These are phyloP conservation scores for Rhagologus leucostigma DNA, from an alignment of 2,113 vertebrate genomes.

Conservation along the genomic window DNA sequence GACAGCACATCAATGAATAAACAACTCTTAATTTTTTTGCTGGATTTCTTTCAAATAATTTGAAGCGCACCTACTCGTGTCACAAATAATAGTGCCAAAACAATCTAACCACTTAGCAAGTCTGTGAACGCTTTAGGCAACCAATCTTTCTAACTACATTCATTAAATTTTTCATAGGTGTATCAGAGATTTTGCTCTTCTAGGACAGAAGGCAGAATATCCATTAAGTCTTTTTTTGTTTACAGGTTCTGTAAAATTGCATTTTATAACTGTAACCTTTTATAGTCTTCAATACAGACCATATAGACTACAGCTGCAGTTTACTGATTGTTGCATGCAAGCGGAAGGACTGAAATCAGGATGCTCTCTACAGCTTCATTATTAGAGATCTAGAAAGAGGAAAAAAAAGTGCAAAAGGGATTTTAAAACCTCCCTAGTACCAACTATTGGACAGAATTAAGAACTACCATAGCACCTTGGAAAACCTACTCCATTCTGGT, in stretches of 20 bases:
- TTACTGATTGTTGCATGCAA: neutral
- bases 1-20: neutral
- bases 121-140: neutral
- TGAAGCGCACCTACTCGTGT: neutral
- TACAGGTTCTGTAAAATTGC: neutral
- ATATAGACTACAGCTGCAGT: neutral
- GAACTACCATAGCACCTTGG: neutral
- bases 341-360: neutral
- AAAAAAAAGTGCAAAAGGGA: neutral
- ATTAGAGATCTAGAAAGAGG: neutral
- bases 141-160: neutral
- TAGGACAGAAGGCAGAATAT: neutral
- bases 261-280: neutral
- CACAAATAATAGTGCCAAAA: neutral
- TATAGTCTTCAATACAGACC: neutral
- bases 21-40: neutral
- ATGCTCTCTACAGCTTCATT: neutral
- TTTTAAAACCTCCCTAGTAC: neutral
- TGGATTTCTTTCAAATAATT: neutral
- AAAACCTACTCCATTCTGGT: neutral
- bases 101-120: neutral
- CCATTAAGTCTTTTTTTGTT: neutral
- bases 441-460: neutral
- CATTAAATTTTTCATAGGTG: accelerated
- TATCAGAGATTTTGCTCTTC: neutral